Percentiles rank a stretch among this genome's conserved stretches.
These are phyloP conservation scores for Craseonycteris thonglongyai DNA, from an alignment of 2,113 vertebrate species.

Conservation along the genomic window DNA sequence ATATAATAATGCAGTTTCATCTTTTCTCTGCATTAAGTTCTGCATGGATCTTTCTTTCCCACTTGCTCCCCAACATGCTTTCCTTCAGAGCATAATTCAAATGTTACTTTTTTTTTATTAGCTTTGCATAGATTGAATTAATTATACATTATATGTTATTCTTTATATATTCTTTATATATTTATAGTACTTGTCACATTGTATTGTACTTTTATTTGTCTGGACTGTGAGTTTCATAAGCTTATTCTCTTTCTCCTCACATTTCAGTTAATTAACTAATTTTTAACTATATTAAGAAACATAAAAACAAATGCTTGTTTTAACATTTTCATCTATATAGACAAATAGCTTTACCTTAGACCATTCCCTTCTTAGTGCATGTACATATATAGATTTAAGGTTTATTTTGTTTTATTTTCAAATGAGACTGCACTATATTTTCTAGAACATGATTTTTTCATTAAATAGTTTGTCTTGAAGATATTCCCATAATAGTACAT, in stretches of 20 bases:
- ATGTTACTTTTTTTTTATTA: neutral
- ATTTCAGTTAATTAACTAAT: neutral
- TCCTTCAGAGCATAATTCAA: neutral
- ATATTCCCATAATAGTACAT: neutral
- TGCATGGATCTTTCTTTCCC: neutral
- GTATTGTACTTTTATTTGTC: neutral
- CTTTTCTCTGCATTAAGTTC: neutral
- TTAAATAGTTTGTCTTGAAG: slow-evolving; percentile 12
- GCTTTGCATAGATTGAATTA: neutral
- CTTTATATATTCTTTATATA: neutral
- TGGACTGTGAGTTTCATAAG: neutral
- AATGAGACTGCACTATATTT: neutral
- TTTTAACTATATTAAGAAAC: slow-evolving; percentile 6
- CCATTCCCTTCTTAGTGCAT: neutral
- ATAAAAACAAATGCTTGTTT: neutral
- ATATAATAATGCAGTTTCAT: neutral
- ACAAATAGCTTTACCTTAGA: neutral
- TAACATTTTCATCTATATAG: neutral
- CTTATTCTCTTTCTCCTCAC: neutral
- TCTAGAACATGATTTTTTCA: neutral
- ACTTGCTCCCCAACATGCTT: neutral
- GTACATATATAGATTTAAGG: neutral
- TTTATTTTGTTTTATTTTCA: slow-evolving; percentile 8
- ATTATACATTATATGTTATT: neutral
- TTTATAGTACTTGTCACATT: neutral